Evolutionary conservation across 2,888 invertebrate species (phyloP), one percentile per base, ranked within the genome.

Genomic region (Allolobophora icterica): DNA sequence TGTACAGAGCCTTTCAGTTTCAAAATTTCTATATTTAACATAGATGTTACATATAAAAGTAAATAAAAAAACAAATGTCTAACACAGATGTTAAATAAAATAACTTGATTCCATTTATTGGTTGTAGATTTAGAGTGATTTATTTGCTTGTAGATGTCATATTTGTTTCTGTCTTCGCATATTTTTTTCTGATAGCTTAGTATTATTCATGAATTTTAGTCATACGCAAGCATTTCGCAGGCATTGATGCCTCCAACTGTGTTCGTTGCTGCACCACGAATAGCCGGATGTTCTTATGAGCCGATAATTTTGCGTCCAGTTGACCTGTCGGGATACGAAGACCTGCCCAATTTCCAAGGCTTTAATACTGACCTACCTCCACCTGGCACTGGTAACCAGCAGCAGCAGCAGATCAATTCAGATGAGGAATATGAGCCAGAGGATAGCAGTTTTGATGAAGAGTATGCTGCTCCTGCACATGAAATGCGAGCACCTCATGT

Each of bases 221-320:
- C 89, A n/a, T 89, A 89, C 19, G 42, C 45, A 34, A 42, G 33
- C 45, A 89, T 89, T 35, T 33, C 45, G n/a, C 89, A 42, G 42
- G 33, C 45, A 34, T 42, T 89, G 89, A 45, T 89, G 52, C 89
- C 89, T 34, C 89, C 89, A 4, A 38, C 52, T 24, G 89, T 52
- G 42, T 52, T 89, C 45, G 38, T 89, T 40, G 89, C 89, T 33
- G 42, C 89, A 0, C 89, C 89, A 21, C n/a, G 89, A 52, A 42
- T 89, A 45, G 42, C 89, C n/a, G 42, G 42, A 42, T 45, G 42
- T 33, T 33, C 89, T 3, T 89, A 89, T 89, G 89, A 89, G 38
- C 89, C 89, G 33, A 89, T 89, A 30, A 52, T 89, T 89, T 52
- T 89, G 45, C 33, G 89, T 35, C 89, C 89, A 33, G 30, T 89